Evolutionary conservation across 2,797 vertebrate genomes (phyloP), one percentile per base, ranked within the genome.

Genomic region (Enteromius mattozi): DNA sequence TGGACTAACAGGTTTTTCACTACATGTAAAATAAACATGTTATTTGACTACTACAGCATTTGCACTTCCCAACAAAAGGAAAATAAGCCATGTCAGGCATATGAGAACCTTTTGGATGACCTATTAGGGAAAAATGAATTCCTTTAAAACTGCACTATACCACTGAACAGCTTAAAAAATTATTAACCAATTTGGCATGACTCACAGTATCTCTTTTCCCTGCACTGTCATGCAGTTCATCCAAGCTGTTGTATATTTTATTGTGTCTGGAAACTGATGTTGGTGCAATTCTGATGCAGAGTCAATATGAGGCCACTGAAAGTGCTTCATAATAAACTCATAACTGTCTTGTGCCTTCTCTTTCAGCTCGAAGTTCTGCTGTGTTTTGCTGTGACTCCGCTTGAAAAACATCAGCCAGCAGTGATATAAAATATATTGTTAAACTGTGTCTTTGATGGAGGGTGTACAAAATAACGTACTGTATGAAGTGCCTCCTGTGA

Each of bases 231-330:
- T 74, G n/a, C 21, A 69, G 27, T 65, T 71, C n/a, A 71, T 30
- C n/a, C 12, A 3, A 24, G 6, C 19, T 47, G 12, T 35, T 78
- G 37, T 10, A 27, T 56, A 37, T 70, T 81, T 84, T 85, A 75
- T 75, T 45, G 14, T 27, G 49, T 30, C 51, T 40, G 61, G 30
- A 66, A 35, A 49, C 49, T 61, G 63, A 87, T 75, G 59, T 82
- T 61, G 79, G 49, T 37, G 14, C 68, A 63, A 16, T 72, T 80
- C 35, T 66, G 74, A 81, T 35, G 27, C 19, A 17, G 12, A 33
- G 4, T 30, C 27, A 3, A 42, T 7, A 16, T 45, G 72, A 78
- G 7, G 30, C n/a, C 54, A 47, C 66, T 68, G 37, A 61, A 40
- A 42, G 37, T 68, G 37, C 24, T 66, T 65, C 47, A n/a, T 47